Percentiles rank a stretch among this genome's conserved stretches.
Evolutionary conservation across 2,888 invertebrate species (phyloP).

Genomic region (Spisula subtruncata): DNA sequence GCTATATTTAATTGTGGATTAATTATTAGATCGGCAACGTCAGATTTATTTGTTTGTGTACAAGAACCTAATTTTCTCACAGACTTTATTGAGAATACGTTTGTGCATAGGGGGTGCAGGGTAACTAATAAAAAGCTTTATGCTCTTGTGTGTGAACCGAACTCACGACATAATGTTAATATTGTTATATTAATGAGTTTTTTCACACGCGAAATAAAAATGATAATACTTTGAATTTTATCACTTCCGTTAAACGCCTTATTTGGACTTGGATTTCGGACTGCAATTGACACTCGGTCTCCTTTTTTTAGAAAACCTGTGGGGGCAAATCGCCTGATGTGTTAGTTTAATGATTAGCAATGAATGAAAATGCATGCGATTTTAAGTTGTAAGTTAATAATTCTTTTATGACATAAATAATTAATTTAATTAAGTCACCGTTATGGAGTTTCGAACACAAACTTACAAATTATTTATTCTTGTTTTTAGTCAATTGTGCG

Average conservation of each 20-base stretch:
- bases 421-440: too few relatives aligned
- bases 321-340: too few relatives aligned
- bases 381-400: too few relatives aligned
- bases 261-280: too few relatives aligned
- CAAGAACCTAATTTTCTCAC: slow-evolving; percentile 50
- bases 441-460: too few relatives aligned
- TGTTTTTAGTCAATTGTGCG: too few relatives aligned
- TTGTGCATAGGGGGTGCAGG: background rate
- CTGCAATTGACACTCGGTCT: too few relatives aligned
- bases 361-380: too few relatives aligned
- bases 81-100: background rate
- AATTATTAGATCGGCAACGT: slow-evolving; percentile 62
- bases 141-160: background rate
- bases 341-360: too few relatives aligned
- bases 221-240: background rate
- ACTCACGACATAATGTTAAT: background rate
- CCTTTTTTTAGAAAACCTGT: too few relatives aligned
- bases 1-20: slow-evolving; percentile 65
- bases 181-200: background rate
- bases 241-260: background rate
- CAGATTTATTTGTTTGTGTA: slow-evolving; percentile 61
- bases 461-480: too few relatives aligned
- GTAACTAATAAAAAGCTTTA: background rate
- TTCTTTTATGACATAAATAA: too few relatives aligned
- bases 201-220: background rate